Conservation (phyloP, 1,140 invertebrate species). For the Macrocentrus cingulum region DNA sequence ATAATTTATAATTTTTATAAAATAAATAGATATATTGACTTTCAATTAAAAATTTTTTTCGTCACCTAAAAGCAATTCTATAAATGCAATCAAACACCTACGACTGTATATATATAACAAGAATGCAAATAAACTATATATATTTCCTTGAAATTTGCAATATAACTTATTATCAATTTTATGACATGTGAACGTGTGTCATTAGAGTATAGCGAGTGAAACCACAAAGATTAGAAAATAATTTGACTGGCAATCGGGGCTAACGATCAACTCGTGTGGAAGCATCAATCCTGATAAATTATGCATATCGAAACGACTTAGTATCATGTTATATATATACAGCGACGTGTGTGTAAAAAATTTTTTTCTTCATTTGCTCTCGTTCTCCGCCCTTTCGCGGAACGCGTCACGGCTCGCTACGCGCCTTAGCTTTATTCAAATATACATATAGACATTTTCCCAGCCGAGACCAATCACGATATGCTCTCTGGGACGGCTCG, state of each 20-base stretch:
- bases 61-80: background rate
- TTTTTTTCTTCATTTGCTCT: conserved; percentile 19
- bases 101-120: too few species aligned
- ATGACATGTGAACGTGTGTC: conserved; percentile 7
- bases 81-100: too few species aligned
- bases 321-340: conserved; percentile 6
- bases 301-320: conserved; percentile 8
- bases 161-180: conserved; percentile 1
- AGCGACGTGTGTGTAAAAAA: too few species aligned
- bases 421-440: conserved; percentile 17
- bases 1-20: too few species aligned
- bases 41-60: conserved; percentile 1
- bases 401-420: conserved; percentile 18
- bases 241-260: conserved; percentile 5
- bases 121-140: too few species aligned
- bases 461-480: conserved; percentile 14
- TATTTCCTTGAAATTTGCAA: background rate
- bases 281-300: conserved; percentile 21
- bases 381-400: conserved; percentile 9
- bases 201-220: conserved; percentile 11
- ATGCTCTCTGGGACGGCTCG: background rate
- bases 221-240: conserved; percentile 18
- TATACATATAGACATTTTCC: conserved; percentile 15
- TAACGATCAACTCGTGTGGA: conserved; percentile 14
- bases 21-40: background rate